Base-by-base conservation (phyloP, 64 coral and sea anemone genomes). In the Montipora cactus region DNA sequence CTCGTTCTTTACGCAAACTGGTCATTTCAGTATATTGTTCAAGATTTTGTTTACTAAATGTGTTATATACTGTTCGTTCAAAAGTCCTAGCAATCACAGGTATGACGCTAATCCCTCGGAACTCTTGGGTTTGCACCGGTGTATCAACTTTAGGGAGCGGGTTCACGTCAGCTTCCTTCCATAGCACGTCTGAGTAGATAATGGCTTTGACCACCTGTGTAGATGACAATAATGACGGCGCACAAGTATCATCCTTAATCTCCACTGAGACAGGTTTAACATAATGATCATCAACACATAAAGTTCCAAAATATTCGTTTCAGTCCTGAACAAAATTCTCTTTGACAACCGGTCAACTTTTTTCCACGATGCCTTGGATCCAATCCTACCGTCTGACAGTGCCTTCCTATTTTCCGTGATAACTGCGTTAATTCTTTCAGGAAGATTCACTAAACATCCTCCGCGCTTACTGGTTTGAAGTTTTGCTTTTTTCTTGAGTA, bases 401-500 rank as follows among this genome's bases (percentile, higher is more conserved):
- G 61, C 19, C 44, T 84, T 83, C 48, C 79, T 47, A 48, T 75
- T 84, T 74, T 84, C 80, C 13, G 13, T 75, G 4, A 92, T 10
- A 11, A 55, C 10, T 6, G 52, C 0, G 10, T 55, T 55, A 10
- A 55, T 55, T 55, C 52, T 55, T 55, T 55, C 10, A 8, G 5
- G 0, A 55, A 55, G 52, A 10, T 55, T 55, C 5, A 55, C 10
- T 55, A 10, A 10, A 10, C 52, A 10, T 55, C 52, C 5, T 6
- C 10, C 52, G 6, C 7, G 10, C 2, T 49, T 87, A 49, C 70
- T 12, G 2, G 55, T 12, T 20, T 70, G 19, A 12, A 44, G 7
- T 18, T 77, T 84, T 57, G 79, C 78, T 84, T 94, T 94, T 45
- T 79, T 90, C 46, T 78, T 52, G 7, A 84, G 61, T 25, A 95